These are phyloP conservation scores for Sinohyriopsis cumingii DNA, from an alignment of 2,888 invertebrate genomes.

Conservation along the genomic window DNA sequence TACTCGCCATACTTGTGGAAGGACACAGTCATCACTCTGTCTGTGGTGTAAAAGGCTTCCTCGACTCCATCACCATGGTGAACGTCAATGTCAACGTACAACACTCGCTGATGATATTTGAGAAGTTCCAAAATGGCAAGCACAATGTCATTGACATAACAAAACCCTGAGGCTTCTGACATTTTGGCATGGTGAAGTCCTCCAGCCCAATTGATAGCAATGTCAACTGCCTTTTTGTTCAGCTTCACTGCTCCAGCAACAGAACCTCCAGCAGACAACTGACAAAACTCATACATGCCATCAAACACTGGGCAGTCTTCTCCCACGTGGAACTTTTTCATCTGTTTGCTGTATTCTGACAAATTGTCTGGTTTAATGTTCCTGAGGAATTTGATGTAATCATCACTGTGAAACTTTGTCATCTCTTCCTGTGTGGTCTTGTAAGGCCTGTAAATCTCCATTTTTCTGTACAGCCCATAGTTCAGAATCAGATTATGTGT, in stretches of 20 bases:
- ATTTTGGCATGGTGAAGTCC: conserved; percentile 99
- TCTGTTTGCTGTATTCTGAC: conserved; percentile 95
- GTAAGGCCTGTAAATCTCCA: conserved; percentile 98
- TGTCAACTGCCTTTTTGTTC: conserved; percentile 98
- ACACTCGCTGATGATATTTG: conserved; percentile 96
- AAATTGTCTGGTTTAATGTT: conserved; percentile 98
- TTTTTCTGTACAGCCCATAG: conserved; percentile 98
- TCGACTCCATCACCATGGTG: conserved; percentile 99
- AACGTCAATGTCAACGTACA: conserved; percentile 99
- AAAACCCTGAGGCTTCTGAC: conserved; percentile 98
- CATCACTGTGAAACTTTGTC: conserved; percentile 99
- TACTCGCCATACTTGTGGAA: conserved; percentile 99
- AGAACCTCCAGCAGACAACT: conserved; percentile 96
- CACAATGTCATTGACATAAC: conserved; percentile 99
- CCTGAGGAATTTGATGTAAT: conserved; percentile 95
- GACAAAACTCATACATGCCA: conserved; percentile 98
- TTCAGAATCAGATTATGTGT: conserved; percentile 98
- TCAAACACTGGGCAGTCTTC: conserved; percentile 99
- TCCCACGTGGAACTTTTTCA: conserved; percentile 98
- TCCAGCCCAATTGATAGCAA: conserved; percentile 99
- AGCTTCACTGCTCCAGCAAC: conserved; percentile 97
- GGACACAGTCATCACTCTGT: conserved; percentile 98
- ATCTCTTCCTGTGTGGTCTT: conserved; percentile 99
- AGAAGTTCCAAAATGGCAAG: conserved; percentile 95
- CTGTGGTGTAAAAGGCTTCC: conserved; percentile 98